A percentile compares a stretch with the other conserved stretches of the same genome.
These are phyloP conservation scores for Elmis aenea DNA, from an alignment of 2,888 invertebrate species.

Conservation along the genomic window DNA sequence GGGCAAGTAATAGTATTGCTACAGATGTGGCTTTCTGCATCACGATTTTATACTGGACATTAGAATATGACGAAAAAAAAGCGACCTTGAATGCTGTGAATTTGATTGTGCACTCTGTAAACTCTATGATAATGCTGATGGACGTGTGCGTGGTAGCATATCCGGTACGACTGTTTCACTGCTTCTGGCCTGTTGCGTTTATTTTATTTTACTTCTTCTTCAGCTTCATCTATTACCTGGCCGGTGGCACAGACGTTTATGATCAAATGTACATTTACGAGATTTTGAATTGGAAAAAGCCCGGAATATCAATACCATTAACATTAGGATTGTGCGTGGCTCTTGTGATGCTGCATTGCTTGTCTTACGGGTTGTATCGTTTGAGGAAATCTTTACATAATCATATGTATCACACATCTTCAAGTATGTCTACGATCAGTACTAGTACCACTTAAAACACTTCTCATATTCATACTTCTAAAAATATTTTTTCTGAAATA, in stretches of 20 bases:
- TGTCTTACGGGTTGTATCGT: conserved; percentile 53
- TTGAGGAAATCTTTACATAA: no score
- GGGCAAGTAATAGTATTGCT: conserved; percentile 64
- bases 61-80: conserved; percentile 56
- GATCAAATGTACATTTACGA: conserved; percentile 62
- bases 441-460: no score
- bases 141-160: conserved; percentile 69
- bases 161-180: conserved; percentile 60
- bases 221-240: conserved; percentile 62
- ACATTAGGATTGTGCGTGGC: conserved; percentile 56
- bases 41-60: conserved; percentile 69
- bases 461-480: no score
- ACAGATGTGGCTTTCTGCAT: conserved; percentile 68
- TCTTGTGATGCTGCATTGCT: conserved; percentile 56
- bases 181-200: conserved; percentile 59
- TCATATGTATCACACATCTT: no score
- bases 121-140: conserved; percentile 66
- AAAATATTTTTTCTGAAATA: no score
- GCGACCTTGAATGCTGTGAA: conserved; percentile 58
- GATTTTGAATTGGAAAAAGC: conserved; percentile 70
- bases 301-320: conserved; percentile 54
- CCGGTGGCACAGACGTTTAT: conserved; percentile 57
- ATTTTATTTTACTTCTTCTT: conserved; percentile 64
- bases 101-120: conserved; percentile 68
- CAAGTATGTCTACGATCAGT: no score